Base-by-base conservation (phyloP, 2,888 invertebrate genomes). In the Branchipolynoe longqiensis region DNA sequence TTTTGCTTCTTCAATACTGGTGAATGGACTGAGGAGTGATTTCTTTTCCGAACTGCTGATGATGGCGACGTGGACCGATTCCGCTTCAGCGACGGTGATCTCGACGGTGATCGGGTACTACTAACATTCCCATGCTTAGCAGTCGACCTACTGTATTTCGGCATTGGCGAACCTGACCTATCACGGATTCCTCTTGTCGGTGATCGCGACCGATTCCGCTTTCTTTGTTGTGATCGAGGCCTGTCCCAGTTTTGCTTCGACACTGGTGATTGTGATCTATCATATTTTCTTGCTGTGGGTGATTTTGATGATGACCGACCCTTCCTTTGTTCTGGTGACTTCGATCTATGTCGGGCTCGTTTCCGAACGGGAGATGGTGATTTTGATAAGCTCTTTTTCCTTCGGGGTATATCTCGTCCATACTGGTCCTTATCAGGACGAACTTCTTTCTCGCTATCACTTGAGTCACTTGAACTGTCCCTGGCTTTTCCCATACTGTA, bases 281-380 rank as follows among this genome's bases (percentile, higher is more conserved):
- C 62, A 62, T 31, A 14, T 62, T 31, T 62, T 31, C 62, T 8
- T n/a, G 14, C 4, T 8, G 4, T 25, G 4, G 58, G 58, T 58
- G 58, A 82, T 59, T 36, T 58, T 82, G 82, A 59, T 36, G 8
- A 12, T 48, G 48, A 48, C 8, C 48, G 48, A 18, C 18, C 48
- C 18, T 18, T 8, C 18, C 18, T 8, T n/a, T 4, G 12, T 8
- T 18, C 58, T 18, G 58, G 58, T 58, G 58, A 82, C 82, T 36
- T 58, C 59, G 82, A 59, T 36, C 58, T 82, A n/a, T 8, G n/a
- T 25, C 58, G 58, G 4, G 22, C 25, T 48, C 48, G 48, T 48
- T 8, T 48, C 8, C 8, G 48, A 12, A 18, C 8, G 48, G 48
- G 18, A 48, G 48, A 48, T 12, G 48, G 48, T 48, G 48, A 48